phyloP scores from a whole-genome alignment of 2,888 invertebrate genomes.

The Mycalesis mineus region DNA sequence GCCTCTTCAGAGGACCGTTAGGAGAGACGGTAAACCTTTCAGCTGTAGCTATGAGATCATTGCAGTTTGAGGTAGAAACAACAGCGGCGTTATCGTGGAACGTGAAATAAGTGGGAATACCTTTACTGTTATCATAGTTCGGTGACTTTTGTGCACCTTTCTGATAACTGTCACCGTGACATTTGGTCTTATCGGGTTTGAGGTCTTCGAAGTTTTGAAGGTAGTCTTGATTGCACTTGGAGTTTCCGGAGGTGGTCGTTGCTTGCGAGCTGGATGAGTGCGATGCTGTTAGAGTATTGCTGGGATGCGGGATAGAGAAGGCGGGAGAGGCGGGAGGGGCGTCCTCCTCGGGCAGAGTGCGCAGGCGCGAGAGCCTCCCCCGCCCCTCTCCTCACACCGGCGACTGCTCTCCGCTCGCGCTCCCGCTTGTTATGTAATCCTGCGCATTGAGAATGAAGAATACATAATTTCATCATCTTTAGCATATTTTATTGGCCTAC shows the following conservation, averaged over 20 bases:
- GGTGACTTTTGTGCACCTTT: not conserved
- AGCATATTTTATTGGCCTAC: too few relatives aligned
- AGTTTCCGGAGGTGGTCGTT: not conserved
- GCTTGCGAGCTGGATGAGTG: not conserved
- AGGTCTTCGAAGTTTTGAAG: not conserved
- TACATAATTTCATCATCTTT: too few relatives aligned
- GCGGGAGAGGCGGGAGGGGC: slow-evolving; percentile 49
- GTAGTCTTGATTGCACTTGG: slow-evolving; percentile 1
- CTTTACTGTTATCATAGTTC: not conserved
- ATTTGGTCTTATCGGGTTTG: not conserved
- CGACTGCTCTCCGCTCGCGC: slow-evolving; percentile 70
- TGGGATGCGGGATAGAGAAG: slow-evolving; percentile 10
- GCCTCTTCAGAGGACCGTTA: slow-evolving; percentile 1
- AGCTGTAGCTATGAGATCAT: slow-evolving; percentile 21
- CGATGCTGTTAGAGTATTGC: not conserved
- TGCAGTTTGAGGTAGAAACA: slow-evolving; percentile 20
- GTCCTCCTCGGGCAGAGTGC: slow-evolving; percentile 69
- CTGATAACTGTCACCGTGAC: not conserved
- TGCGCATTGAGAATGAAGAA: slow-evolving; percentile 36
- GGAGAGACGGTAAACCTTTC: slow-evolving; percentile 6
- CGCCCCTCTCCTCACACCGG: slow-evolving; percentile 74
- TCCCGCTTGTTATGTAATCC: slow-evolving; percentile 72
- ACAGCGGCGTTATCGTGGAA: slow-evolving; percentile 18
- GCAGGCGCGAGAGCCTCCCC: slow-evolving; percentile 72
- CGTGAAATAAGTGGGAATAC: slow-evolving; percentile 6